phyloP scores from a whole-genome alignment of 2,888 invertebrate genomes.

The Tortrix viridana region DNA sequence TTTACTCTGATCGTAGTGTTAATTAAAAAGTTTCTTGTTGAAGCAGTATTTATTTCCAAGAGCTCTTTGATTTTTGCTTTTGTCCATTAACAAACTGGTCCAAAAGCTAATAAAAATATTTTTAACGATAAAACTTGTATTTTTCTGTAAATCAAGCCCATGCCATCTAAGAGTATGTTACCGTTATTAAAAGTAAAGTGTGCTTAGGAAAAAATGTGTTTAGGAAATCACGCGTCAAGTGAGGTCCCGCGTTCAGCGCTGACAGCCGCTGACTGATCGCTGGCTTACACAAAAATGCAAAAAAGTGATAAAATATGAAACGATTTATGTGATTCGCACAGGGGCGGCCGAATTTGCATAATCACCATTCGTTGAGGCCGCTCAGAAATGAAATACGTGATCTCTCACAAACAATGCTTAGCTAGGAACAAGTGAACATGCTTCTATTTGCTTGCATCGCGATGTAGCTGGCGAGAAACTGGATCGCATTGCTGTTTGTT shows the following conservation, averaged over 20 bases:
- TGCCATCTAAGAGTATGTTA: neutral
- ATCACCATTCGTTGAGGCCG: slow-evolving; percentile 64
- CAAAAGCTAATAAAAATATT: no score
- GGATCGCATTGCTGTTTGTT: slow-evolving; percentile 32
- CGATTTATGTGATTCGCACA: slow-evolving; percentile 74
- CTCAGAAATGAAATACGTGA: slow-evolving; percentile 72
- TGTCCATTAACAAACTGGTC: no score
- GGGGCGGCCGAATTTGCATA: slow-evolving; percentile 70
- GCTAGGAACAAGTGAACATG: slow-evolving; percentile 49
- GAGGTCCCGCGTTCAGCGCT: slow-evolving; percentile 54
- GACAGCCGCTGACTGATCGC: slow-evolving; percentile 66
- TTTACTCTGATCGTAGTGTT: no score
- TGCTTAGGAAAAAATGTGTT: slow-evolving; percentile 53
- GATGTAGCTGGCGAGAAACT: slow-evolving; percentile 26
- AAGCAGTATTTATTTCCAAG: no score
- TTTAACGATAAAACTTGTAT: no score
- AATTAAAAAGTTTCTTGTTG: no score
- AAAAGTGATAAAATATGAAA: slow-evolving; percentile 76
- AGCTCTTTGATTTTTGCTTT: no score
- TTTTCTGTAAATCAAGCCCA: no score
- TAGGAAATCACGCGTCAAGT: slow-evolving; percentile 62
- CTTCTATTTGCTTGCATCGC: slow-evolving; percentile 19
- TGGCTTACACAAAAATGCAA: slow-evolving; percentile 68
- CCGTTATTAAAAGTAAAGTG: slow-evolving; percentile 13
- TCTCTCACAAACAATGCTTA: slow-evolving; percentile 58